Percentiles rank a stretch among this genome's conserved stretches.
These are phyloP conservation scores for Odontomachus brunneus DNA, from an alignment of 1,140 invertebrate genomes.

Conservation along the genomic window DNA sequence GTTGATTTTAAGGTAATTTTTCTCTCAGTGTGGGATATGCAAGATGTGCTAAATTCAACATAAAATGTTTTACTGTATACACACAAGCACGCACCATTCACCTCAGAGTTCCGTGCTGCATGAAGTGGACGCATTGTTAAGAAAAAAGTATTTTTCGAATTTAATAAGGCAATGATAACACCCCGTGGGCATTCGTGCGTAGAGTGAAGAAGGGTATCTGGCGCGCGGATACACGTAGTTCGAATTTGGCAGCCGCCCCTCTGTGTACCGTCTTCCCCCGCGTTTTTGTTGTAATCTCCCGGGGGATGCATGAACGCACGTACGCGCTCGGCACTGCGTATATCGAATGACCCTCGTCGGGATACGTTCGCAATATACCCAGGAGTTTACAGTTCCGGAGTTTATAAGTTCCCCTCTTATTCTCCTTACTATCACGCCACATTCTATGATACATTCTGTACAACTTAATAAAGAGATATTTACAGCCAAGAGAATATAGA, in stretches of 20 bases:
- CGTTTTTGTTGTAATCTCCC: conserved; percentile 70
- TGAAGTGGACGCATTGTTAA: not conserved
- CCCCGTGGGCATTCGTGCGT: conserved; percentile 50
- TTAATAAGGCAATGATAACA: conserved; percentile 62
- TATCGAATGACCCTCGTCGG: conserved; percentile 44
- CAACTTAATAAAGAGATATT: conserved; percentile 41
- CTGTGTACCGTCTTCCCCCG: conserved; percentile 61
- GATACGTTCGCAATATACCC: conserved; percentile 51
- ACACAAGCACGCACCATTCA: not conserved
- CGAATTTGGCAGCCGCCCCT: conserved; percentile 63
- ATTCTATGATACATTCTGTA: conserved; percentile 39
- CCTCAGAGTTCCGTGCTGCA: too few relatives aligned
- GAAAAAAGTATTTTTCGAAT: conserved; percentile 57
- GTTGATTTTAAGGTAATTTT: too few relatives aligned
- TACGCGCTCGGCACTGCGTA: conserved; percentile 45
- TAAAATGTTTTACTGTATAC: too few relatives aligned
- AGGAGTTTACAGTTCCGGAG: conserved; percentile 50
- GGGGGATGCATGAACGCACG: conserved; percentile 54
- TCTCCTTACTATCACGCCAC: conserved; percentile 24
- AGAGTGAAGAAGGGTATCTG: conserved; percentile 42
- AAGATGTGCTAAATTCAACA: too few relatives aligned
- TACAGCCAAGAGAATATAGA: not conserved
- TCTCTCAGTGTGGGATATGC: too few relatives aligned
- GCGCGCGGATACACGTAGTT: conserved; percentile 36
- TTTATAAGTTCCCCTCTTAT: conserved; percentile 45